A percentile compares a stretch with the other conserved stretches of the same genome.
phyloP scores from a whole-genome alignment of 1,140 invertebrate genomes.

The Lineus longissimus region DNA sequence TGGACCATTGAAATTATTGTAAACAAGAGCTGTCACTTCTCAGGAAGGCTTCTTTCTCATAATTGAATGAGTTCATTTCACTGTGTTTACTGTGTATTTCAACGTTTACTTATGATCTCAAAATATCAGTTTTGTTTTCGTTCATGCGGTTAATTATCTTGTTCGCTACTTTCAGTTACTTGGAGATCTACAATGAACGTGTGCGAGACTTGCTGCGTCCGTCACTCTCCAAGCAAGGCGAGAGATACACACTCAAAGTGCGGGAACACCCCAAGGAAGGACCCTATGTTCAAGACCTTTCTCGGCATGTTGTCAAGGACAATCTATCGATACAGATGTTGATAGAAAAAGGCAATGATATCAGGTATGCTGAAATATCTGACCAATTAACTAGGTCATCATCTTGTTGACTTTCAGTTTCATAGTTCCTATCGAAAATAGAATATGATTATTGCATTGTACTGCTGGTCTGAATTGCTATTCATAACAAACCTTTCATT shows the following conservation, averaged over 20 bases:
- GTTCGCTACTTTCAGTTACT: slow-evolving; percentile 44
- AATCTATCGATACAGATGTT: slow-evolving; percentile 59
- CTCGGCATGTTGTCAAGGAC: slow-evolving; percentile 55
- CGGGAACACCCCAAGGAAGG: slow-evolving; percentile 52
- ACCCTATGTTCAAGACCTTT: slow-evolving; percentile 52
- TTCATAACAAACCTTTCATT: background rate
- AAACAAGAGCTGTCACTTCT: too few relatives aligned
- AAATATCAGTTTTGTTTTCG: background rate
- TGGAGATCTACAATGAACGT: slow-evolving; percentile 53
- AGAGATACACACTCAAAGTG: slow-evolving; percentile 48
- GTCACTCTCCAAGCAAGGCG: slow-evolving; percentile 23
- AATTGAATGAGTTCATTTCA: too few relatives aligned
- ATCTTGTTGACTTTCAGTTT: too few relatives aligned
- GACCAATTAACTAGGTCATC: too few relatives aligned
- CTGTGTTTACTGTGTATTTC: too few relatives aligned
- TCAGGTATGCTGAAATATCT: slow-evolving; percentile 25
- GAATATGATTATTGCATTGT: background rate
- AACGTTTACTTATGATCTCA: too few relatives aligned
- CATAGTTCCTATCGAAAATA: too few relatives aligned
- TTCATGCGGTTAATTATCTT: too few relatives aligned
- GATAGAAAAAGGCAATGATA: slow-evolving; percentile 52
- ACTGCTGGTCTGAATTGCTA: background rate
- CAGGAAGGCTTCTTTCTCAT: too few relatives aligned
- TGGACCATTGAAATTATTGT: too few relatives aligned
- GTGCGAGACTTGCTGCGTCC: slow-evolving; percentile 46